Percentiles rank a stretch among this genome's conserved stretches.
Conservation (phyloP, 2,888 invertebrate species). For the Barypeithes pellucidus region DNA sequence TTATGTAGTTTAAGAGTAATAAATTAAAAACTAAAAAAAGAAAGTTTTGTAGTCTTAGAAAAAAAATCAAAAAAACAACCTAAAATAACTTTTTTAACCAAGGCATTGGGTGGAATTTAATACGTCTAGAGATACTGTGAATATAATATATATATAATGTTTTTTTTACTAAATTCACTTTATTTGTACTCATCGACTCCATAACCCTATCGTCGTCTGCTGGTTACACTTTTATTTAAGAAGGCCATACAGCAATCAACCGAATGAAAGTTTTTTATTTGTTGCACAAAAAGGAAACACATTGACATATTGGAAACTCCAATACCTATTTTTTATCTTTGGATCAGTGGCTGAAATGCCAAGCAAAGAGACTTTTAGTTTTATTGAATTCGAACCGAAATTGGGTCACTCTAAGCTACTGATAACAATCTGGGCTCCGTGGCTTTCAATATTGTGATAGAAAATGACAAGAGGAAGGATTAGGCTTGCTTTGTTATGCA, state of each 20-base stretch:
- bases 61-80: too few relatives aligned
- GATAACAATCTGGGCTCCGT: slow-evolving; percentile 3
- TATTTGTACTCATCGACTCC: too few relatives aligned
- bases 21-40: too few relatives aligned
- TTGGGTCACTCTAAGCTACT: slow-evolving; percentile 23
- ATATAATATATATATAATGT: too few relatives aligned
- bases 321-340: slow-evolving; percentile 16
- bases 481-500: background rate
- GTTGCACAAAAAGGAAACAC: slow-evolving; percentile 17
- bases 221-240: background rate
- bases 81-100: too few relatives aligned
- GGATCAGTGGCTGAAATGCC: background rate
- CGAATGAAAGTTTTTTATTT: slow-evolving; percentile 8
- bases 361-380: slow-evolving; percentile 13
- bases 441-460: slow-evolving; percentile 19
- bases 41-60: too few relatives aligned
- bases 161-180: too few relatives aligned
- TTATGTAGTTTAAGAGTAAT: too few relatives aligned
- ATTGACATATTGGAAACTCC: background rate
- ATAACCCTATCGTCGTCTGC: too few relatives aligned
- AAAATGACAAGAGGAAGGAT: background rate
- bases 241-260: background rate
- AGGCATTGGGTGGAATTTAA: too few relatives aligned
- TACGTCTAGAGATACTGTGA: too few relatives aligned
- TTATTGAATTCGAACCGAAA: slow-evolving; percentile 11